These are phyloP conservation scores for Aphaenogaster floridana DNA, from an alignment of 1,140 invertebrate genomes.

Conservation along the genomic window DNA sequence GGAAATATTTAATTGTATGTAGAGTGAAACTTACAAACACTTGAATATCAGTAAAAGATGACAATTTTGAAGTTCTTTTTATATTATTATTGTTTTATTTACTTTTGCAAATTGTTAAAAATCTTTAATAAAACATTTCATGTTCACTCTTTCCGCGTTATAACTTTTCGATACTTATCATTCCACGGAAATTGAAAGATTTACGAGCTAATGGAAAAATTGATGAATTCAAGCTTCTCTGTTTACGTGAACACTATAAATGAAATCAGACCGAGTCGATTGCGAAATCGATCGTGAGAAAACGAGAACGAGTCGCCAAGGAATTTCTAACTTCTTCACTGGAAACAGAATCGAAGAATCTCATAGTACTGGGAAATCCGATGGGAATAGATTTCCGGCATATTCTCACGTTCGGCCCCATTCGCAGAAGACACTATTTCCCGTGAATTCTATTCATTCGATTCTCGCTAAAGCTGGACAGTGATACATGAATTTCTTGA, in stretches of 20 bases:
- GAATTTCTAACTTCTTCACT: neutral
- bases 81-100: neutral
- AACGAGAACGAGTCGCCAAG: neutral
- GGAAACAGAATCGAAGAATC: slow-evolving; percentile 50
- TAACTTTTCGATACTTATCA: neutral
- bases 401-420: slow-evolving; percentile 69
- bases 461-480: neutral
- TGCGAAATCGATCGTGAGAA: slow-evolving; percentile 62
- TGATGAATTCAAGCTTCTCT: neutral
- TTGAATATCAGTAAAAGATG: neutral
- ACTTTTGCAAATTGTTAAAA: neutral
- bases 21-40: neutral
- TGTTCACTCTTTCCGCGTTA: neutral
- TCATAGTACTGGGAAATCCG: slow-evolving; percentile 21
- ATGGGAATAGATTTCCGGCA: slow-evolving; percentile 69
- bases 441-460: slow-evolving; percentile 55
- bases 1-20: neutral
- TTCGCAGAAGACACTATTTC: slow-evolving; percentile 60
- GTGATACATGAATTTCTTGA: neutral
- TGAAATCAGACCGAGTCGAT: slow-evolving; percentile 19
- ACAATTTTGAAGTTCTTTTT: neutral
- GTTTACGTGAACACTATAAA: neutral
- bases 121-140: neutral
- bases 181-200: neutral
- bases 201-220: neutral